Evolutionary conservation across 2,797 vertebrate genomes (phyloP).

Genomic region (Semotilus atromaculatus): DNA sequence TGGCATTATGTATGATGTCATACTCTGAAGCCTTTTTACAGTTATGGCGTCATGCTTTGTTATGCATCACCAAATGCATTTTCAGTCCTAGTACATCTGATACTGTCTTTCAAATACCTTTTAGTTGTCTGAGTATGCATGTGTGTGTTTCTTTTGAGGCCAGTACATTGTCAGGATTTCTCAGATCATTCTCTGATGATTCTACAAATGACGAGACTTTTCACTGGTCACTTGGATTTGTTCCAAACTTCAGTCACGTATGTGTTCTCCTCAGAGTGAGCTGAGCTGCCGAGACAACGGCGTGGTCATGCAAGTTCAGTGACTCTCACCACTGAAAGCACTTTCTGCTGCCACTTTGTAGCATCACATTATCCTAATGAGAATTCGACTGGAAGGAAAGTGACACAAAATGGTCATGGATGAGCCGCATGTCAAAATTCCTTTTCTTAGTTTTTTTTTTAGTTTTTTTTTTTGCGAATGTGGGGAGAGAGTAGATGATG

Average conservation of each 20-base stretch:
- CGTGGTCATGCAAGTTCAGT: constrained; percentile 71
- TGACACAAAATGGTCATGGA: constrained; percentile 84
- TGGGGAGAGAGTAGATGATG: constrained; percentile 68
- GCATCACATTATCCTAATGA: constrained; percentile 89
- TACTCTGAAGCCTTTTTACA: neutral
- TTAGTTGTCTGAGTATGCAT: constrained; percentile 14
- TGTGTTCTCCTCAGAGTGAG: constrained; percentile 65
- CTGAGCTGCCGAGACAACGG: constrained; percentile 75
- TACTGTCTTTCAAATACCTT: constrained; percentile 26
- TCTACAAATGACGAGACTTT: constrained; percentile 81
- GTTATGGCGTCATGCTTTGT: neutral
- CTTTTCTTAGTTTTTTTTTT: constrained; percentile 59
- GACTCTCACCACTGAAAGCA: constrained; percentile 66
- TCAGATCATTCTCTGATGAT: constrained; percentile 59
- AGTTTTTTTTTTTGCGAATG: constrained; percentile 62
- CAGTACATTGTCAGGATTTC: constrained; percentile 22
- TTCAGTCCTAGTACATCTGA: constrained; percentile 2
- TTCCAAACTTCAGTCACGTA: constrained; percentile 82
- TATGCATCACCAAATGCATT: constrained; percentile 10
- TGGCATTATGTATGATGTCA: constrained; percentile 1
- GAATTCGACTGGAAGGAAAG: constrained; percentile 87
- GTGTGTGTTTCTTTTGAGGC: constrained; percentile 5
- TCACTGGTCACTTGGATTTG: constrained; percentile 82
- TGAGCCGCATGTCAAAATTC: constrained; percentile 84
- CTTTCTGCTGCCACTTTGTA: constrained; percentile 76